Percentiles rank a stretch among this genome's conserved stretches.
Evolutionary conservation across 2,113 vertebrate genomes (phyloP).

Genomic region (Leucopternis melanops): DNA sequence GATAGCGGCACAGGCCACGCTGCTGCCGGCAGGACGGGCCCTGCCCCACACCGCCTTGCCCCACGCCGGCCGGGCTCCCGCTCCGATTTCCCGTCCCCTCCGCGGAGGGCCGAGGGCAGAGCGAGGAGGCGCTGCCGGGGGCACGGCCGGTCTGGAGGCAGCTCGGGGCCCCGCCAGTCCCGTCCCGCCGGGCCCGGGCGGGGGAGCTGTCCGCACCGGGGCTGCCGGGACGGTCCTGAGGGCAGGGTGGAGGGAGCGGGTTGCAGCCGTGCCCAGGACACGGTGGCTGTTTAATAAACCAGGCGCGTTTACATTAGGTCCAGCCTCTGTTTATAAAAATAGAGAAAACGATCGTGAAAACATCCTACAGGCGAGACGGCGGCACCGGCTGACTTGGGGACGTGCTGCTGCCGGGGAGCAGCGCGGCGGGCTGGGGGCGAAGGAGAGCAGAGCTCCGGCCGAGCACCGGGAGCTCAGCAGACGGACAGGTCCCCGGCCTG

Average conservation of each 20-base stretch:
- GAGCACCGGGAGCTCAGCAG: background rate
- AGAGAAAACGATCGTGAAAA: background rate
- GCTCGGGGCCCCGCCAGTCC: background rate
- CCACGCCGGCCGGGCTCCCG: background rate
- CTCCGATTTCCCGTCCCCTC: background rate
- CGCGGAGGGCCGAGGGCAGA: too few species aligned
- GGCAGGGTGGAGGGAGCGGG: background rate
- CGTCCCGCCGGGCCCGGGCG: too few species aligned
- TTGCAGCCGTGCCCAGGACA: background rate
- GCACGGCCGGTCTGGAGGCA: background rate
- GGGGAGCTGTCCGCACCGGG: background rate
- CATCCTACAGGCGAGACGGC: background rate
- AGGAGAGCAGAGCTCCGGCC: too few species aligned
- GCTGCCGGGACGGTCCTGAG: background rate
- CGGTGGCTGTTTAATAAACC: background rate
- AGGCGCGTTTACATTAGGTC: background rate
- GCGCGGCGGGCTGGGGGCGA: background rate
- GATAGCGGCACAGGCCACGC: background rate
- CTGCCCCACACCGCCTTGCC: background rate
- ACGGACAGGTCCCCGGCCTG: background rate
- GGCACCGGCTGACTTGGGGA: background rate
- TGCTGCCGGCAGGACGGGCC: background rate
- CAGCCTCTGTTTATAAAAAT: conserved; percentile 26
- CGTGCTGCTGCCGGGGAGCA: background rate
- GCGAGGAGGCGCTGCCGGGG: too few species aligned